A percentile compares a stretch with the other conserved stretches of the same genome.
Conservation (phyloP, 2,888 invertebrate species). For the Drosophila colorata region DNA sequence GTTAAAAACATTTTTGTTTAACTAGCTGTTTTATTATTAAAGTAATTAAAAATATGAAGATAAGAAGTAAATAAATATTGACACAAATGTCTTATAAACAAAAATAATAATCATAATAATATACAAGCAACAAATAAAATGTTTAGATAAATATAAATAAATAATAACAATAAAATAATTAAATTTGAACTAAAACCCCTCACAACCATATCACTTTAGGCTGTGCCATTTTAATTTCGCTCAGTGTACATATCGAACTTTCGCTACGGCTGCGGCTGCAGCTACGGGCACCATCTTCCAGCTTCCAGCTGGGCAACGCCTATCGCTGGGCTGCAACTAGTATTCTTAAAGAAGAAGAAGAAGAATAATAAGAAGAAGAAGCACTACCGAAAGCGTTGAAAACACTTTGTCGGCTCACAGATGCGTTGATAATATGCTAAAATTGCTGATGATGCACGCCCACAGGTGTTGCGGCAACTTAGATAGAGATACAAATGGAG, state of each 20-base stretch:
- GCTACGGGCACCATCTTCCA: constrained; percentile 46
- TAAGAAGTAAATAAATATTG: too few relatives aligned
- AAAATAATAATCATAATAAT: too few relatives aligned
- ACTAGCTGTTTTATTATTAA: too few relatives aligned
- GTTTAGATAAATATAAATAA: too few relatives aligned
- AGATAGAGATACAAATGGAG: constrained; percentile 19
- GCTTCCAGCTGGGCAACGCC: constrained; percentile 75
- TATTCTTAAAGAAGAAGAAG: neutral
- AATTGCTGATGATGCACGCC: constrained; percentile 79
- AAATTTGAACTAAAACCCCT: neutral
- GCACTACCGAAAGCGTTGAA: constrained; percentile 82
- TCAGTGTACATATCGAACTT: constrained; percentile 36
- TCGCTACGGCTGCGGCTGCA: constrained; percentile 33
- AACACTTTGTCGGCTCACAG: constrained; percentile 83
- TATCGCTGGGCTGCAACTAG: constrained; percentile 48
- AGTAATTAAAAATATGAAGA: too few relatives aligned
- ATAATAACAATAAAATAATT: neutral
- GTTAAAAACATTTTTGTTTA: too few relatives aligned
- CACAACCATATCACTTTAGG: neutral
- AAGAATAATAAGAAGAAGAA: neutral
- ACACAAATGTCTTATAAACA: too few relatives aligned
- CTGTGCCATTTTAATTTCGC: neutral
- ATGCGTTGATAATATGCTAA: constrained; percentile 81
- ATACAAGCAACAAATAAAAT: too few relatives aligned
- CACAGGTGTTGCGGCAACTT: constrained; percentile 62